Evolutionary conservation across 2,113 vertebrate genomes (phyloP), one percentile per base, ranked within the genome.

Genomic region (Manacus vitellinus): DNA sequence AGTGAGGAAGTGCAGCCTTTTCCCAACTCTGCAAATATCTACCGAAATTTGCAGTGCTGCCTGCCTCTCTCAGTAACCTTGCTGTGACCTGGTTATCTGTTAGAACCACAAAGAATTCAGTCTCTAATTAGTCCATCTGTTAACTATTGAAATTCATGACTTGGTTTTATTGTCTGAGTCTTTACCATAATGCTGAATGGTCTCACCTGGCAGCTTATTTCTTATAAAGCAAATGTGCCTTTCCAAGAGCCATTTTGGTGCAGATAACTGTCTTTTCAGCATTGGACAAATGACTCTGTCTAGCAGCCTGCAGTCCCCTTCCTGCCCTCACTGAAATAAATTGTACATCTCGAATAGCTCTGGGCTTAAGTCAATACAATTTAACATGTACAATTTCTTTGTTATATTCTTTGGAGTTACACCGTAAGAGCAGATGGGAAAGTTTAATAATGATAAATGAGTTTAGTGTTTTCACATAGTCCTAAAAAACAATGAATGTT

Each of bases 71-170:
- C 73, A 30, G 89, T 96, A 96, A 96, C 92, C 95, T 94, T 94
- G 94, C 92, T 79, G 66, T 96, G 96, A 97, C 96, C 94, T 94
- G 95, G 91, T 97, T 95, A 95, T 96, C 95, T 95, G 91, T 84
- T 89, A 90, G 92, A 96, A 92, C 88, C 91, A 91, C 77, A 75
- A 96, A 97, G 88, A 97, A 96, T 87, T 92, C 88, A 14, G 76
- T 87, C 92, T 95, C 83, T 94, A 96, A 96, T 96, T 96, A 97
- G 96, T 96, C 96, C 94, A 96, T 97, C 95, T 95, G 94, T 96
- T 96, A 96, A 97, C 96, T 96, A 93, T 94, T 96, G 92, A 94
- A 94, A 97, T 97, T 95, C 96, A 94, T 94, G 70, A 93, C 92
- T 94, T 92, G 62, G 76, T 89, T 96, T 96, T 92, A 95, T 95